phyloP scores from a whole-genome alignment of 2,797 vertebrate genomes.

The Galagoides demidoff region DNA sequence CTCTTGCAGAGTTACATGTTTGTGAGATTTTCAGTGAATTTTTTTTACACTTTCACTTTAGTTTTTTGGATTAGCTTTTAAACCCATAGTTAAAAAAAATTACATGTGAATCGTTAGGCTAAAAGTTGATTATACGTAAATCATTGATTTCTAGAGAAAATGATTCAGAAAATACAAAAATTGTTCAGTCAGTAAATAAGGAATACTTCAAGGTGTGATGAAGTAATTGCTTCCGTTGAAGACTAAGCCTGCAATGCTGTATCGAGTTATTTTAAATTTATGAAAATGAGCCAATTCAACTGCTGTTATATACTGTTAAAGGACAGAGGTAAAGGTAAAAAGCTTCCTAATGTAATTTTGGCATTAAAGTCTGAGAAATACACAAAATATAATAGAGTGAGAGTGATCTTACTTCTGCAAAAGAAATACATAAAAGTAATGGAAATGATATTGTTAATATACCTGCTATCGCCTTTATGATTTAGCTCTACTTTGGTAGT shows the following conservation, averaged over 20 bases:
- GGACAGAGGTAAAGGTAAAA: neutral
- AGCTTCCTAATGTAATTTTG: neutral
- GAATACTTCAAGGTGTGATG: neutral
- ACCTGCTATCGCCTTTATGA: neutral
- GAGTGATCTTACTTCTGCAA: neutral
- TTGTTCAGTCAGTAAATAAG: neutral
- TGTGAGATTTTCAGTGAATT: neutral
- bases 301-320: neutral
- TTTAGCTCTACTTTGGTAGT: conserved; percentile 7
- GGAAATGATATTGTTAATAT: neutral
- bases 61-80: neutral
- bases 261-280: conserved; percentile 23
- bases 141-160: neutral
- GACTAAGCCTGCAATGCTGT: neutral
- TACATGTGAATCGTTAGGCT: neutral
- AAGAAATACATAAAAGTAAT: neutral
- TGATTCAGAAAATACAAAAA: neutral
- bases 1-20: neutral
- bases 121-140: neutral
- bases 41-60: neutral
- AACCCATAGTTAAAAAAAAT: neutral
- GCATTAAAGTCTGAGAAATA: neutral
- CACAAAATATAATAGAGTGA: neutral
- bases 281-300: neutral
- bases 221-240: neutral